Conservation (phyloP, 2,113 vertebrate species). For the Choloepus hoffmanni region DNA sequence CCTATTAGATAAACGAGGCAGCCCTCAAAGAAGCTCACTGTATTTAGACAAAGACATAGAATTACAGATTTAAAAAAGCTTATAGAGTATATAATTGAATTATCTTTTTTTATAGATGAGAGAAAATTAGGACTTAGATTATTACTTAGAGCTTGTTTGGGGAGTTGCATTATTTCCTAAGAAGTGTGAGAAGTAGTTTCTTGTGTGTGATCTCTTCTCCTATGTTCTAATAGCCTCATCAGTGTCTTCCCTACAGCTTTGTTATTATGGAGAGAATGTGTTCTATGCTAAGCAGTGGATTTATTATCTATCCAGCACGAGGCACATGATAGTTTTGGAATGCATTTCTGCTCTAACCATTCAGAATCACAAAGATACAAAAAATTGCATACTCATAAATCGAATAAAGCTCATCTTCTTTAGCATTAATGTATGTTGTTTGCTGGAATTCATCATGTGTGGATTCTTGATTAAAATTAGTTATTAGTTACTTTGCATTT, state of each 20-base stretch:
- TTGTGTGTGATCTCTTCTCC: constrained; percentile 3
- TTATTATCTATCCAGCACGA: neutral
- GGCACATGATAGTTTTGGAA: neutral
- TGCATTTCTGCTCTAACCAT: neutral
- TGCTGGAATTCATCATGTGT: neutral
- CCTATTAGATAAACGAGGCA: neutral
- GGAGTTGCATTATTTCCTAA: constrained; percentile 40
- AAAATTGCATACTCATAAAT: constrained; percentile 5
- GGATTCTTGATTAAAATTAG: constrained; percentile 9
- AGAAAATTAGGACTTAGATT: neutral
- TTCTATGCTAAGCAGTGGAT: neutral
- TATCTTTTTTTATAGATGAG: neutral
- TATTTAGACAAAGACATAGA: constrained; percentile 42
- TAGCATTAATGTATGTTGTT: neutral
- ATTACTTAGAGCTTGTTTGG: neutral
- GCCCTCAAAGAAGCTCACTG: neutral
- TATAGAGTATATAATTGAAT: constrained; percentile 27
- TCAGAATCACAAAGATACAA: neutral
- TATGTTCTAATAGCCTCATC: neutral
- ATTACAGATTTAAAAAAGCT: neutral
- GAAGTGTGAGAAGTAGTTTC: neutral
- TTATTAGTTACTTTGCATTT: constrained; percentile 37
- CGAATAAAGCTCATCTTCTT: constrained; percentile 38
- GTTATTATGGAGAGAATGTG: neutral
- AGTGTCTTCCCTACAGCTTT: neutral